Evolutionary conservation across 2,113 vertebrate genomes (phyloP), one percentile per base, ranked within the genome.

Genomic region (Chionis minor): DNA sequence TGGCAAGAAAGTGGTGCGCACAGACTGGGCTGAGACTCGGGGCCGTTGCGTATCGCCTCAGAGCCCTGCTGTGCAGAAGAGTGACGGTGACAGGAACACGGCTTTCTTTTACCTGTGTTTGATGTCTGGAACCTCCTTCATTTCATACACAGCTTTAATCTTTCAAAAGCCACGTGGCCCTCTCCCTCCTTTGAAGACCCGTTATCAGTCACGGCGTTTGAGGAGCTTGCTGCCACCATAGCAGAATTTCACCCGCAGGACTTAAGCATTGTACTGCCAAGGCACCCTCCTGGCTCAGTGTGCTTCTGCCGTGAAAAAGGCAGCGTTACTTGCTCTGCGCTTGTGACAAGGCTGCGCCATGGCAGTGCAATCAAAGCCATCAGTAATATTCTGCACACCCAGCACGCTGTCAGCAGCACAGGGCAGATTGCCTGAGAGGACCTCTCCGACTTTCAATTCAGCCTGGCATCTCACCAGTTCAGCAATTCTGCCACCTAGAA

Each of bases 381-480:
- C 83, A 51, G 26, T 30, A 17, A 33, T 30, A 40, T 78, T 89
- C 83, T 81, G 80, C 91, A 63, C 20, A 67, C 9, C 47, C 55
- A 81, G 92, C 61, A 58, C 59, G 17, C 35, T 17, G 67, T 86
- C 94, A 94, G 89, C 86, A 86, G 65, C 83, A 71, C 92, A 89
- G 73, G 69, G 56, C 44, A 81, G n/a, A 84, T 6, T 33, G 56
- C 65, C 86, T 40, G 55, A 47, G 42, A 81, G 55, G 52, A 91
- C 47, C 47, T 75, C 42, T 81, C 56, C 78, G 81, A 79, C 83
- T 92, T 92, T 71, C 0, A 0, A 30, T 74, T 84, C 78, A 86
- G 69, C 38, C 52, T 86, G 89, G 88, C 72, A 33, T 62, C 56
- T 84, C 77, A 89, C 89, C 94, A 94, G 80, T 55, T 94, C 81